These are phyloP conservation scores for Caenorhabditis plicata DNA, from an alignment of 2,888 invertebrate species.

Conservation along the genomic window DNA sequence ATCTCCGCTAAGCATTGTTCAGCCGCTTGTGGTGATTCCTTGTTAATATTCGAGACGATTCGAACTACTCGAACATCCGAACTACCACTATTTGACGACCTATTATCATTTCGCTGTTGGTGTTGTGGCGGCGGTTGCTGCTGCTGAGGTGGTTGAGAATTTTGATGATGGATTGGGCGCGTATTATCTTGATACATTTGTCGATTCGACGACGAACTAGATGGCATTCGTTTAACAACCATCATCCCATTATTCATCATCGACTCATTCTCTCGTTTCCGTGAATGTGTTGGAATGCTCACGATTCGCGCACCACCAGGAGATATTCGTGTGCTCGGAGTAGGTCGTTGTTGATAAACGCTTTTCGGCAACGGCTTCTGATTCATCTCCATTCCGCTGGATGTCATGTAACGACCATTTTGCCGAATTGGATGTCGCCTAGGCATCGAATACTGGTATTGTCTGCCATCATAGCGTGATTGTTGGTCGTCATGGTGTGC, in stretches of 20 bases:
- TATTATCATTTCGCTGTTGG: constrained; percentile 6
- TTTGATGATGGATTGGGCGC: not conserved
- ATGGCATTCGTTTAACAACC: not conserved
- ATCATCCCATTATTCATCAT: constrained; percentile 9
- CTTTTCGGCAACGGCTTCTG: too few relatives aligned
- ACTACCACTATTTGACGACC: too few relatives aligned
- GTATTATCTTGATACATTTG: not conserved
- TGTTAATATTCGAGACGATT: constrained; percentile 2
- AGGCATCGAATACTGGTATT: too few relatives aligned
- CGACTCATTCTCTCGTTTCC: constrained; percentile 17
- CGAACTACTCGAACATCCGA: constrained; percentile 19
- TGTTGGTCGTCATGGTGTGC: not conserved
- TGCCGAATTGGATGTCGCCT: too few relatives aligned
- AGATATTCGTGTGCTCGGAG: constrained; percentile 18
- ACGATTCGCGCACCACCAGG: constrained; percentile 32
- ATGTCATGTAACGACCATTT: too few relatives aligned
- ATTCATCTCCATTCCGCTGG: too few relatives aligned
- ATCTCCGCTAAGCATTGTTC: constrained; percentile 19
- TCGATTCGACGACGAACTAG: not conserved
- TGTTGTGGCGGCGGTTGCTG: constrained; percentile 8
- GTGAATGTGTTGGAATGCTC: constrained; percentile 8
- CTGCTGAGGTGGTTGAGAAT: constrained; percentile 1
- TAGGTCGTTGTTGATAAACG: constrained; percentile 9
- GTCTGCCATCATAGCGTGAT: too few relatives aligned
- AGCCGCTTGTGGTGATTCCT: constrained; percentile 7